Evolutionary conservation across 2,888 invertebrate genomes (phyloP), one percentile per base, ranked within the genome.

Genomic region (Phaonia tiefii): DNA sequence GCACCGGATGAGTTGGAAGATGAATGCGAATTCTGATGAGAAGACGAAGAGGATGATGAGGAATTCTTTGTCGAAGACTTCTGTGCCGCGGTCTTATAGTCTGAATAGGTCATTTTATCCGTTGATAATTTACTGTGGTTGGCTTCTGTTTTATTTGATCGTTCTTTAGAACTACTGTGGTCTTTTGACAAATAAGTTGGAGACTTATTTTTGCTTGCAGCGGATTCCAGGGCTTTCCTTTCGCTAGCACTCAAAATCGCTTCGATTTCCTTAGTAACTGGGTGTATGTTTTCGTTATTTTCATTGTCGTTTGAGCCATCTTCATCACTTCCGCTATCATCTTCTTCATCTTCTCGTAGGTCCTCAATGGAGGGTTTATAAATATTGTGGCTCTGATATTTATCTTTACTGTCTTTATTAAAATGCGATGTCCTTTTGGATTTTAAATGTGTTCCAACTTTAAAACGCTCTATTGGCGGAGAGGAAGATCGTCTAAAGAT

Each of bases 341-440:
- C 65, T 0, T 73, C 69, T 0, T 37, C 49, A 11, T 70, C 77
- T 22, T 54, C 63, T 8, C 77, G 39, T 7, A 77, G 44, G 69
- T 78, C 54, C 39, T 54, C 26, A n/a, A 49, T 58, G n/a, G 10
- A 42, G 13, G 78, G 63, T 15, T 75, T 69, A 20, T 82, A 44
- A 26, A 73, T 63, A 46, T 73, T 58, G 51, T 82, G 79, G 20
- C 67, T 82, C n/a, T 73, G 82, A n/a, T 82, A 82, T 60, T 73
- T 82, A 42, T 76, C 76, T 31, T 66, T 72, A 0, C 69, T 20
- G 5, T 73, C 42, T 66, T 73, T 63, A 1, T 60, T 20, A 67
- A 65, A 79, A 49, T 74, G 82, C 37, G 79, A 76, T 39, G 75
- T 79, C 39, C 79, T 69, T 49, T 79, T 79, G 0, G 60, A 2